Conservation (phyloP, 2,888 invertebrate genomes). For the Coleophora deauratella region DNA sequence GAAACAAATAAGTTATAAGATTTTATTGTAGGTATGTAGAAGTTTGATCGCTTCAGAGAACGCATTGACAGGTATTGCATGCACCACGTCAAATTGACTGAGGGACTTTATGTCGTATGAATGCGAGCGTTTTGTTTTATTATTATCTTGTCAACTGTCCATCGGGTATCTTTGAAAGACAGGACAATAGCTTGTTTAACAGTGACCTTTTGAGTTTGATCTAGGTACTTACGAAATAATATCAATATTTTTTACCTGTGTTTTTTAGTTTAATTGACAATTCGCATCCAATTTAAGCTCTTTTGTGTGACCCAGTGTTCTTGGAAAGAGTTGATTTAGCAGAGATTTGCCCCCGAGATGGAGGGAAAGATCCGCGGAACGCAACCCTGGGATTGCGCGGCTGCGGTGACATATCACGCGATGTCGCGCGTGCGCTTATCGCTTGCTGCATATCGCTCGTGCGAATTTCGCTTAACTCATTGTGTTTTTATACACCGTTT, state of each 20-base stretch:
- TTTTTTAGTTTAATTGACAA: no score
- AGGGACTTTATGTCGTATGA: no score
- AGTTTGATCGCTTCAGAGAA: no score
- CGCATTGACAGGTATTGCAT: no score
- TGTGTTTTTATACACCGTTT: constrained; percentile 5
- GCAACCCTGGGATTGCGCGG: no score
- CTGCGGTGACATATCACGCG: constrained; percentile 56
- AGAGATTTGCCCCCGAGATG: constrained; percentile 33
- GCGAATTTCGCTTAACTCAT: constrained; percentile 1
- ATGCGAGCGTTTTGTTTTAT: no score
- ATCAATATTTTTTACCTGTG: no score
- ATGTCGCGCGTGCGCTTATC: constrained; percentile 35
- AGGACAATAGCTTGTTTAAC: not conserved
- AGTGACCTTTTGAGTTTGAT: not conserved
- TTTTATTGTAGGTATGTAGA: not conserved
- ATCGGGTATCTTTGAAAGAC: not conserved
- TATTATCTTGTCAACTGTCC: constrained; percentile 3
- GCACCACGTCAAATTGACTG: no score
- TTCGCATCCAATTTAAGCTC: no score
- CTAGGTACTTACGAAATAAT: not conserved
- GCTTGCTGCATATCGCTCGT: constrained; percentile 24
- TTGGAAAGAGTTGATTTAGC: no score
- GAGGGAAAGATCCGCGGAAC: constrained; percentile 20
- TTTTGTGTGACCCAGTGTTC: no score
- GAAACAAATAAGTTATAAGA: constrained; percentile 8